Evolutionary conservation across 2,888 invertebrate genomes (phyloP), one percentile per base, ranked within the genome.

Genomic region (Hemaris fuciformis): DNA sequence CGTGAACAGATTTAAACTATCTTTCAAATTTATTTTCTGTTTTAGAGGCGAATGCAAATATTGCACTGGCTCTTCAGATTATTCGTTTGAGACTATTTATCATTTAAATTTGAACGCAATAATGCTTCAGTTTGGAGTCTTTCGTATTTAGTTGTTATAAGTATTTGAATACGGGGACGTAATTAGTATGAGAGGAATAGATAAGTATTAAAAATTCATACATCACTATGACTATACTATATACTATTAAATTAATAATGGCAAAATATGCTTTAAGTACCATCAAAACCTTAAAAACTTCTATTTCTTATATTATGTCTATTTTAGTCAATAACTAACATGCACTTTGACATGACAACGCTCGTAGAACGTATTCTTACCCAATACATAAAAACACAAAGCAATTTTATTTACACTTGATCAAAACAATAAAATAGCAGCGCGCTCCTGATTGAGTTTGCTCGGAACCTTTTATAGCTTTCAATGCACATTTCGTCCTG

Each of bases 401-500:
- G 10, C 67, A 65, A 66, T 68, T 68, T 65, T 59, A 66, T 69
- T 67, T 58, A 62, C 62, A 34, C 57, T 61, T 64, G 62, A 43
- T 65, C 63, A 70, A 66, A 71, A 58, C 67, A 68, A 62, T 66
- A 63, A 79, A 84, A 84, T 72, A 64, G 69, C 71, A 76, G 75
- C 77, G 72, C 70, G 69, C 69, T 74, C 77, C 75, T 85, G 87
- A 91, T 89, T 89, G 88, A 89, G 85, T 90, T 89, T 86, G 80
- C 82, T 76, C 75, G 75, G 83, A 79, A 82, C 84, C 88, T 87
- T 89, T 90, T 89, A 89, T 80, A 84, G 89, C 90, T 88, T 88
- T 90, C 84, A 88, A 88, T 87, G 87, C 81, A 79, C 84, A 87
- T 89, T 89, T 89, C 85, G 77, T 80, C 80, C 88, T 90, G 91